Evolutionary conservation across 2,888 invertebrate genomes (phyloP), one percentile per base, ranked within the genome.

Genomic region (Molanna angustata): DNA sequence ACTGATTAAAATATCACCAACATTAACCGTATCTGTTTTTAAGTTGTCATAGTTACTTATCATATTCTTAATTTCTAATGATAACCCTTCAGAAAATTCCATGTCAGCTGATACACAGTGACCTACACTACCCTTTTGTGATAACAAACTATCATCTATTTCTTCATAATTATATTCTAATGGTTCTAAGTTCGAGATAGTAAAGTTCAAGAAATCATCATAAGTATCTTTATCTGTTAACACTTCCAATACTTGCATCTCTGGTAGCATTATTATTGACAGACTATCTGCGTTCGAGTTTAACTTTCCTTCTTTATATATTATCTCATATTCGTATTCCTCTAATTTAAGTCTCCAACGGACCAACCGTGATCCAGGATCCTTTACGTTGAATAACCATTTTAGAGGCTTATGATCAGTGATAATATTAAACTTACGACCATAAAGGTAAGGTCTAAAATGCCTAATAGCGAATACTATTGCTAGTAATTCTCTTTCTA

Each of bases 381-480:
- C 64, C 56, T 64, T 65, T 40, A 54, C 16, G 49, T 46, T 42
- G 11, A 58, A 46, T 4, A 64, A 40, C 63, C 64, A 64, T n/a
- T 27, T 33, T 22, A 65, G 43, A 1, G 64, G 63, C 39, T 47
- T 46, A 47, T 64, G 64, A 56, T 66, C 65, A 1, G 63, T 66
- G 3, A 61, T 47, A 18, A 64, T 60, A 1, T 17, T 58, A 31
- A 68, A 67, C 40, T 63, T 62, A 16, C 54, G 56, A 6, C 67
- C 67, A 37, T 62, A 65, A 1, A 68, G 27, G 42, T 67, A 67
- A 1, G 64, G 64, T 47, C 64, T 49, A 41, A 64, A 66, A 53
- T 63, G 59, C 46, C 62, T 60, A 6, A 59, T 49, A 1, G 62
- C 63, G 55, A 59, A 62, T 14, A 65, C 27, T 2, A 51, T 44